Conservation (phyloP, 1,140 invertebrate genomes). For the Antheraea mylitta region DNA sequence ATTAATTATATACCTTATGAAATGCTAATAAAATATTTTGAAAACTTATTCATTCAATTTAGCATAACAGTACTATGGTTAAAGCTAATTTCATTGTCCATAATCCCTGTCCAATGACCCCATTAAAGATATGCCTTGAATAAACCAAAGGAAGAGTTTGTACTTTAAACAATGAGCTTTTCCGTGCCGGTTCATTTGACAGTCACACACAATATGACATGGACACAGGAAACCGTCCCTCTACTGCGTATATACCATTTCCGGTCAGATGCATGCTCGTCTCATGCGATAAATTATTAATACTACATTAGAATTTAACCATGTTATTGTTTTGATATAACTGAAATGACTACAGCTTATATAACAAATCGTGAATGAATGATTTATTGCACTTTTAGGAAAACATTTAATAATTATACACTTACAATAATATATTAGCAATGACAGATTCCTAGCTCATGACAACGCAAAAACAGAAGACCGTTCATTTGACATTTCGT, state of each 20-base stretch:
- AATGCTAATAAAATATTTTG: too few species aligned
- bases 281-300: conserved; percentile 49
- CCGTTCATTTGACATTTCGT: too few species aligned
- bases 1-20: too few species aligned
- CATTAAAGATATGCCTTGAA: conserved; percentile 39
- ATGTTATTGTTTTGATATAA: neutral
- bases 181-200: conserved; percentile 60
- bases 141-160: conserved; percentile 51
- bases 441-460: too few species aligned
- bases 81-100: neutral
- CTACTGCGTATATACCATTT: conserved; percentile 45
- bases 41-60: too few species aligned
- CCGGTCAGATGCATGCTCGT: conserved; percentile 62
- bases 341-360: too few species aligned
- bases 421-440: too few species aligned
- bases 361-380: too few species aligned
- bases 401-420: too few species aligned
- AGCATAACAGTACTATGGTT: neutral
- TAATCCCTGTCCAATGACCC: conserved; percentile 53
- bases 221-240: conserved; percentile 52
- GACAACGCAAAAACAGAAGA: too few species aligned
- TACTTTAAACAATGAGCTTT: conserved; percentile 37
- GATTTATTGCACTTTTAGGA: too few species aligned
- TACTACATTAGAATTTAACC: conserved; percentile 35
- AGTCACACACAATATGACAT: conserved; percentile 49